Conservation (phyloP, 2,888 invertebrate species). For the Polylopha cassiicola region DNA sequence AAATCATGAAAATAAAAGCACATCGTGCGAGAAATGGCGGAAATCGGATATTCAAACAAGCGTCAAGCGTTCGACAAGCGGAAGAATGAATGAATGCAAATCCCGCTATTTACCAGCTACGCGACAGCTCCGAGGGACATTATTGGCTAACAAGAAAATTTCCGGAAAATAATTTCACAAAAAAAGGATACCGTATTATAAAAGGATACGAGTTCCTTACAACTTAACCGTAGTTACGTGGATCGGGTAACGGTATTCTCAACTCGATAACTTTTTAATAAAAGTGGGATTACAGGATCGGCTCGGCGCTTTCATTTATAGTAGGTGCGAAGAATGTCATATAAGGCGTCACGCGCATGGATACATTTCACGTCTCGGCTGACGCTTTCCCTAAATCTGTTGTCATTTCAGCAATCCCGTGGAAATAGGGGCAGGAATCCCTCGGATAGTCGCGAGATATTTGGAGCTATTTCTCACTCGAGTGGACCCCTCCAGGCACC, state of each 20-base stretch:
- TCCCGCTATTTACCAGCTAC: slow-evolving; percentile 26
- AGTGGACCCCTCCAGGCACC: slow-evolving; percentile 35
- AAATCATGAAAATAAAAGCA: slow-evolving; percentile 29
- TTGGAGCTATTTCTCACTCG: slow-evolving; percentile 69
- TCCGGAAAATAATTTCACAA: slow-evolving; percentile 9
- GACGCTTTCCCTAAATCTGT: slow-evolving; percentile 74
- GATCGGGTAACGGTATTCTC: slow-evolving; percentile 30
- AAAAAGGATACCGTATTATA: slow-evolving; percentile 10
- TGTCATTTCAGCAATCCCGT: slow-evolving; percentile 72
- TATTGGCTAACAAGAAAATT: slow-evolving; percentile 17
- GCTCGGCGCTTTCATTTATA: slow-evolving; percentile 60
- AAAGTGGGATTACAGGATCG: slow-evolving; percentile 64
- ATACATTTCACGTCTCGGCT: slow-evolving; percentile 75
- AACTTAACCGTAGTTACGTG: slow-evolving; percentile 17
- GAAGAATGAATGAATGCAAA: slow-evolving; percentile 51
- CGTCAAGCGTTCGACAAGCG: slow-evolving; percentile 45
- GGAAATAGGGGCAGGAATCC: slow-evolving; percentile 67
- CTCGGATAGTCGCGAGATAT: slow-evolving; percentile 67
- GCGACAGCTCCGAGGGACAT: slow-evolving; percentile 26
- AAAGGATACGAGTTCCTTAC: slow-evolving; percentile 15
- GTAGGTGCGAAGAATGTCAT: slow-evolving; percentile 71
- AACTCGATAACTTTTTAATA: slow-evolving; percentile 66
- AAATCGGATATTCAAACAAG: slow-evolving; percentile 64
- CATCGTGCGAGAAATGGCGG: slow-evolving; percentile 37
- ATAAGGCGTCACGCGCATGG: slow-evolving; percentile 64